phyloP scores from a whole-genome alignment of 2,888 invertebrate genomes.

The Belgica antarctica region DNA sequence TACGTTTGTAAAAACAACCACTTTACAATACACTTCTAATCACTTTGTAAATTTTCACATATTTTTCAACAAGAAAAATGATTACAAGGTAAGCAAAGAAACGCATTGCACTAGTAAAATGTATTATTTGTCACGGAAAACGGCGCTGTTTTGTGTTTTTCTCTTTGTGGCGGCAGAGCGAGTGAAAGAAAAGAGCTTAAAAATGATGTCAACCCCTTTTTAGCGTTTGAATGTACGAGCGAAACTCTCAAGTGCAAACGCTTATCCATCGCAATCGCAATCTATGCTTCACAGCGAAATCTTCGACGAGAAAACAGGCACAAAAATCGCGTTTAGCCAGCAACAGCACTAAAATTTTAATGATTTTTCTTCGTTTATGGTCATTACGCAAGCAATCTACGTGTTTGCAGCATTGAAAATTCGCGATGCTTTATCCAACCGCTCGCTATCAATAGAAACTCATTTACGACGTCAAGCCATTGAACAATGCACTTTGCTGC shows the following conservation, averaged over 20 bases:
- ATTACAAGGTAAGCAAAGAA: neutral
- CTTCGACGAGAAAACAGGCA: neutral
- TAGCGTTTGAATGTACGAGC: neutral
- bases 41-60: neutral
- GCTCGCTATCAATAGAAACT: constrained; percentile 1
- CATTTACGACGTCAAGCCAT: neutral
- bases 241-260: constrained; percentile 26
- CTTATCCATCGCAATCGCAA: constrained; percentile 17
- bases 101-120: constrained; percentile 42
- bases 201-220: constrained; percentile 37
- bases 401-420: neutral
- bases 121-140: constrained; percentile 44
- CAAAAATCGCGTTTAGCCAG: neutral
- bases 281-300: neutral
- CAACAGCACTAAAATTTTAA: constrained; percentile 12
- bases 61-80: constrained; percentile 17
- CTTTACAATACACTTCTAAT: neutral
- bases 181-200: too few relatives aligned
- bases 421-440: neutral
- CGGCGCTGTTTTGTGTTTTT: constrained; percentile 16
- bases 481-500: constrained; percentile 14
- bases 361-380: constrained; percentile 20
- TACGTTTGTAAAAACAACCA: too few relatives aligned
- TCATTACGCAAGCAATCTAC: constrained; percentile 1
- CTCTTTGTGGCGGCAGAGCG: constrained; percentile 32